Evolutionary conservation across 2,888 invertebrate genomes (phyloP).

Genomic region (Euclidia mi): DNA sequence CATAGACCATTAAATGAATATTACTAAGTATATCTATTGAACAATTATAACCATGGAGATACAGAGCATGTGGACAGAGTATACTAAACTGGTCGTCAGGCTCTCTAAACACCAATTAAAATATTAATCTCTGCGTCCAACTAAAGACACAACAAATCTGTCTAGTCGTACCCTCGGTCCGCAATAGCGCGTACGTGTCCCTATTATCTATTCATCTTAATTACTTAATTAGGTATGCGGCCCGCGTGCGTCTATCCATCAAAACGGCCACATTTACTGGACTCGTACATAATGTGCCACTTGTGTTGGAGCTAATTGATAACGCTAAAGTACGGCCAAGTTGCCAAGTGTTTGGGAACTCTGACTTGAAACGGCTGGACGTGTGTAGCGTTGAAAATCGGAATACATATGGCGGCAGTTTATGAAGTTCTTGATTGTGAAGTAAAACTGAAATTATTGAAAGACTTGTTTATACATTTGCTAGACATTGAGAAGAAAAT

Average conservation of each 20-base stretch:
- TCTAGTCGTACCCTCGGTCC: conserved; percentile 12
- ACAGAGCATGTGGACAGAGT: too few species aligned
- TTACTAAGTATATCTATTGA: too few species aligned
- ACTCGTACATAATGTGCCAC: conserved; percentile 15
- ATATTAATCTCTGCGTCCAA: conserved; percentile 3
- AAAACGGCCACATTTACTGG: conserved; percentile 17
- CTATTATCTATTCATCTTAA: conserved; percentile 65
- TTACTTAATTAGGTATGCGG: conserved; percentile 68
- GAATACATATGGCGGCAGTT: not conserved
- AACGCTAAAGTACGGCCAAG: not conserved
- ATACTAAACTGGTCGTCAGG: too few species aligned
- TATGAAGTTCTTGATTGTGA: not conserved
- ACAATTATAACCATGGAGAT: too few species aligned
- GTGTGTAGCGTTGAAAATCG: not conserved
- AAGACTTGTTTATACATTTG: too few species aligned
- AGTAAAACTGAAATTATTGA: not conserved
- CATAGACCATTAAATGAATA: too few species aligned
- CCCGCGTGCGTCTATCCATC: conserved; percentile 52
- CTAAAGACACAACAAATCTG: conserved; percentile 13
- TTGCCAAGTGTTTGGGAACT: not conserved
- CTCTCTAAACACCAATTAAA: conserved; percentile 4
- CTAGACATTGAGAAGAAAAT: too few species aligned
- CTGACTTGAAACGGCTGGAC: not conserved
- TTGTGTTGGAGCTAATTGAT: conserved; percentile 22
- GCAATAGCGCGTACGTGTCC: conserved; percentile 27